Conservation (phyloP, 2,797 vertebrate genomes). For the Neosilurus hyrtlii region DNA sequence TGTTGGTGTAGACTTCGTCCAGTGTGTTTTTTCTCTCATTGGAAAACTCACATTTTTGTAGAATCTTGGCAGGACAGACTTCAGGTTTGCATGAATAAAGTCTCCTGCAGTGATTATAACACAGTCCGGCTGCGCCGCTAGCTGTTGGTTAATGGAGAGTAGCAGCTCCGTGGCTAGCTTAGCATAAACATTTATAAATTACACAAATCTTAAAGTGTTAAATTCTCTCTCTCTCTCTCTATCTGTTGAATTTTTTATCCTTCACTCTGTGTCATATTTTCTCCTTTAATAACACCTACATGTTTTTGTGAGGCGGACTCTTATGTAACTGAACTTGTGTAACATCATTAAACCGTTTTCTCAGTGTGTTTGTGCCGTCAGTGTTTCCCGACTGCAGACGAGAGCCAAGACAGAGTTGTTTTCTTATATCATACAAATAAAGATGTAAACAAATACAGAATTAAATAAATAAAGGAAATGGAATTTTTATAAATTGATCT, state of each 20-base stretch:
- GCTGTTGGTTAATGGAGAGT: no score
- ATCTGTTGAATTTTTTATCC: neutral
- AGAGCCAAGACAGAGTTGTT: neutral
- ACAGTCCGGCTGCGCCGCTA: no score
- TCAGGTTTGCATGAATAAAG: no score
- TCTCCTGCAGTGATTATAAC: no score
- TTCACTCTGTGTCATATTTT: constrained; percentile 17
- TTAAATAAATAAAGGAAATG: neutral
- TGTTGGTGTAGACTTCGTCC: no score
- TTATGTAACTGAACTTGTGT: constrained; percentile 64
- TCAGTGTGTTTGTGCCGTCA: constrained; percentile 56
- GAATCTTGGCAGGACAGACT: no score
- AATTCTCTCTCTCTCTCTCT: neutral
- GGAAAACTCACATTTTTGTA: no score
- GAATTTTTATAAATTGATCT: neutral
- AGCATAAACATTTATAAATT: no score
- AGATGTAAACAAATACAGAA: neutral
- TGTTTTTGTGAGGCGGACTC: constrained; percentile 44
- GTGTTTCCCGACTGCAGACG: constrained; percentile 51
- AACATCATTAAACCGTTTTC: constrained; percentile 65
- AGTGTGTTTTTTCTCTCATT: no score
- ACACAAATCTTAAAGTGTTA: no score
- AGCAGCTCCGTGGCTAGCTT: no score
- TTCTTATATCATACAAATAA: neutral
- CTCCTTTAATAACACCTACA: constrained; percentile 51